Percentiles rank a stretch among this genome's conserved stretches.
Evolutionary conservation across 2,113 vertebrate genomes (phyloP).

Genomic region (Campylorhamphus procurvoides): DNA sequence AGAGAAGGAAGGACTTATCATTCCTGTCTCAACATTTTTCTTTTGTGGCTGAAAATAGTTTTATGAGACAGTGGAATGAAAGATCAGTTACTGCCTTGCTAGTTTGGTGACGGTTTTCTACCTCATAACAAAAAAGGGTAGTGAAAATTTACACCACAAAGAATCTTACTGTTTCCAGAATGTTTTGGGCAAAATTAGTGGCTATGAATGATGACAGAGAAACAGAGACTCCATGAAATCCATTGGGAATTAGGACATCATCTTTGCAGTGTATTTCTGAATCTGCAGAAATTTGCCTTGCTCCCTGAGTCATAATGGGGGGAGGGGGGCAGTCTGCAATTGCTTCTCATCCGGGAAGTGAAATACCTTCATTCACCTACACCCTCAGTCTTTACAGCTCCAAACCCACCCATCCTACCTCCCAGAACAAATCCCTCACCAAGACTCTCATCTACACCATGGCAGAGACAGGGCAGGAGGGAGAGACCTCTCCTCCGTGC

Average conservation of each 20-base stretch:
- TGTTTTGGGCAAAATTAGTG: not conserved
- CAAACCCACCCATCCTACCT: not conserved
- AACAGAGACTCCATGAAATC: not conserved
- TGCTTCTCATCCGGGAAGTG: not conserved
- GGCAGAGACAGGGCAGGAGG: not conserved
- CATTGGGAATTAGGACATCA: not conserved
- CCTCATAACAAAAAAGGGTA: not conserved
- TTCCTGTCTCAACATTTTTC: not conserved
- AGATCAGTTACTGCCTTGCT: not conserved
- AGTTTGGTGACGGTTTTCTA: not conserved
- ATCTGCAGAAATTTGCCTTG: not conserved
- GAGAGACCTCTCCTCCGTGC: not conserved
- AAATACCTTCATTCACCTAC: not conserved
- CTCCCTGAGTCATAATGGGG: fast-evolving
- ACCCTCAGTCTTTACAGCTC: not conserved
- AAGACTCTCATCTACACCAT: not conserved
- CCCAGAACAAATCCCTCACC: not conserved
- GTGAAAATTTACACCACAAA: not conserved
- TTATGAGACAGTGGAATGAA: not conserved
- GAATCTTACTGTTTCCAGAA: not conserved
- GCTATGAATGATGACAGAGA: not conserved
- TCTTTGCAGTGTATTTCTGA: not conserved
- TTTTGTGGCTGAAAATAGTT: not conserved
- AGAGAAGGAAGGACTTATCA: not conserved
- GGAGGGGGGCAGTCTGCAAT: not conserved